Evolutionary conservation across 2,797 vertebrate species (phyloP), one percentile per base, ranked within the genome.

Genomic region (Lacerta agilis): DNA sequence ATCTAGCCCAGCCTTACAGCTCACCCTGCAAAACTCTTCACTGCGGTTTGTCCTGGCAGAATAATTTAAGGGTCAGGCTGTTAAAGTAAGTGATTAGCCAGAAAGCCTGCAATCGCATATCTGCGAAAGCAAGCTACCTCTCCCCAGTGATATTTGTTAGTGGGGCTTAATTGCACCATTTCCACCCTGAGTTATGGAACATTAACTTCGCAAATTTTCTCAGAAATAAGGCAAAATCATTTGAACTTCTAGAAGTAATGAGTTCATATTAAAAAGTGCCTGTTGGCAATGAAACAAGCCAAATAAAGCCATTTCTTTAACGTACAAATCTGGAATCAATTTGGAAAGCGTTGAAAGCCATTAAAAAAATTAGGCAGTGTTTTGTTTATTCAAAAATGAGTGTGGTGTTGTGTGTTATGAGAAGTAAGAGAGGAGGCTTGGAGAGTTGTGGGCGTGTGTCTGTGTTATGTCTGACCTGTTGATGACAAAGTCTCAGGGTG

Each of bases 141-240:
- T 23, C 92, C 91, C 58, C 79, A 1, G 0, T 72, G 0, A 0
- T 86, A 81, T 80, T 86, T 77, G 71, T 90, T 90, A 69, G 88
- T 20, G 72, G 8, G n/a, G 86, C 25, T 58, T 91, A 82, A 92
- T 93, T 82, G 45, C 71, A 75, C 85, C 0, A 45, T 92, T 90
- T 91, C 38, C 83, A 45, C 77, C 43, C 33, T 38, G 25, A 87
- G 75, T 88, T 90, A 87, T 23, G 41, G 66, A 90, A 45, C 71
- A 82, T 90, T 89, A 92, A 77, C 82, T 87, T 76, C 43, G 76
- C 84, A 29, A 71, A 71, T 67, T 91, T 91, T 88, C 20, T 49
- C 29, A 90, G 90, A 92, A 93, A 87, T n/a, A 20, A 84, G 2
- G 29, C 64, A 45, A 90, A 92, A 92, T 92, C 85, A 90, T 83